phyloP scores from a whole-genome alignment of 2,888 invertebrate genomes.

The Hypselothyrea guttata region DNA sequence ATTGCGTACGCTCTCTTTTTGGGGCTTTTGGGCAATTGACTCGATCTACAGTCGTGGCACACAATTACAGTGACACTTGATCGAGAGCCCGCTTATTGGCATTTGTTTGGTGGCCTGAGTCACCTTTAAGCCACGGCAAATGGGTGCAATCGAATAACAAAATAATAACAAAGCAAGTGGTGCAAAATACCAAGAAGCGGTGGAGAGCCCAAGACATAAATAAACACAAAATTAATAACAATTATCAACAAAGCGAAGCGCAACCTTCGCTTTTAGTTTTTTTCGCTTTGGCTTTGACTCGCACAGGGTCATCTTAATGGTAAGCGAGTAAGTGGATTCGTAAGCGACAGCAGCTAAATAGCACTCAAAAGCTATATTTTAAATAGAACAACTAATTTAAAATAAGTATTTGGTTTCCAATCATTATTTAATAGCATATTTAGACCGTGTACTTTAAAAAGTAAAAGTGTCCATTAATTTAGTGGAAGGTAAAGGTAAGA shows the following conservation, averaged over 20 bases:
- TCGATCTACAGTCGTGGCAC: no score
- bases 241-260: constrained; percentile 52
- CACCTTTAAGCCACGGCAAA: constrained; percentile 12
- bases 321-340: constrained; percentile 20
- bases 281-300: constrained; percentile 55
- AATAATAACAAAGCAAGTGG: constrained; percentile 14
- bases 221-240: constrained; percentile 41
- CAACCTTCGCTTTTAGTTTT: constrained; percentile 60
- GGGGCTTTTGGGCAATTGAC: constrained; percentile 1
- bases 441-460: no score
- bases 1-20: no score
- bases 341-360: background rate
- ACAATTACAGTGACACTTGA: background rate
- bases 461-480: no score
- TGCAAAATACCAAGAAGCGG: background rate
- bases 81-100: constrained; percentile 4
- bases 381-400: no score
- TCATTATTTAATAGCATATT: no score
- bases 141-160: constrained; percentile 12
- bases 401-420: no score
- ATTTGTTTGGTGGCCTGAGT: constrained; percentile 2
- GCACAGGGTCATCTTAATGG: constrained; percentile 38
- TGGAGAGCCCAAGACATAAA: background rate
- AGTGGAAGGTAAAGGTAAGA: no score
- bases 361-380: background rate